Evolutionary conservation across 2,797 vertebrate genomes (phyloP), one percentile per base, ranked within the genome.

Genomic region (Carduelis carduelis): DNA sequence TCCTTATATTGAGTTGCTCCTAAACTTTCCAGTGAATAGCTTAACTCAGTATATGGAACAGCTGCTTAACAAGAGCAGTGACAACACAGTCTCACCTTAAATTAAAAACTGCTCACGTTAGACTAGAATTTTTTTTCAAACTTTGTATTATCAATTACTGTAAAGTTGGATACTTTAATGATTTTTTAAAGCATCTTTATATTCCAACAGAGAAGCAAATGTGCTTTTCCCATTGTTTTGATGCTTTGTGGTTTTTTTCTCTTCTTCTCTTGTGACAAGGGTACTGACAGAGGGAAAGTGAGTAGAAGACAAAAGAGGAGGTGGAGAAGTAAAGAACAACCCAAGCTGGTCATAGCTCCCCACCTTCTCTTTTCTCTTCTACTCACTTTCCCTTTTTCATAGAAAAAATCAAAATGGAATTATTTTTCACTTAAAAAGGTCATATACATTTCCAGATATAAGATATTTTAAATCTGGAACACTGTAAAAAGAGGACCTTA

Each of bases 11-110:
- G 35, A 71, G 18, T 32, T 21, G n/a, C 34, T 87, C 34, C 43
- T 63, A 75, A 86, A 37, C 8, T 8, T 27, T 75, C 13, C 32
- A n/a, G 9, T 52, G n/a, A 85, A 60, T 39, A 75, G 8, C 12
- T 83, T 47, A 32, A 37, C 37, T 83, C 69, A 39, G 12, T 47
- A 52, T 1, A 52, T 1, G 2, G 52, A 75, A 39, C 0, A 2
- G 9, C 21, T 84, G 9, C 9, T 80, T 87, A 83, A 47, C 27
- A 49, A 21, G 8, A 76, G 13, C 8, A 22, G 26, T 50, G 57
- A 32, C 44, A 90, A 20, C 4, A 26, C 4, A 78, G 22, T 15
- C n/a, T 68, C 37, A 75, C 35, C 49, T 85, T 57, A 65, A 68
- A 75, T 50, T 83, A 72, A 90, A 72, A 75, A 7, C 6, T 46